phyloP scores from a whole-genome alignment of 37 sponge, comb jelly and placozoan species.

The Spongilla lacustris region DNA sequence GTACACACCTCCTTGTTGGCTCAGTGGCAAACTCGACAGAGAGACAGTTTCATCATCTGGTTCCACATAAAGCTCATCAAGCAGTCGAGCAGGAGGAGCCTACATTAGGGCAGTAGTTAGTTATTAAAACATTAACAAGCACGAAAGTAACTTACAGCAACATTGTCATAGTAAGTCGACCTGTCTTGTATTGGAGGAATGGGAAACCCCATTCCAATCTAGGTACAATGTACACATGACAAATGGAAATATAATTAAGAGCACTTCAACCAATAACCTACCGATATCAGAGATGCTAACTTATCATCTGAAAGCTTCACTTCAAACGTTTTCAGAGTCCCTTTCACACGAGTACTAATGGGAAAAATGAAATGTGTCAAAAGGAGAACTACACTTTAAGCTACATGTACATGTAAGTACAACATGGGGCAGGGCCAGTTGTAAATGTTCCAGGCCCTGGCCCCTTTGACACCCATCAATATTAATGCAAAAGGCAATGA shows the following conservation, averaged over 20 bases:
- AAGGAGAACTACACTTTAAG: neutral
- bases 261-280: neutral
- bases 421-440: too few relatives aligned
- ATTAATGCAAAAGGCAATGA: too few relatives aligned
- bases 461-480: too few relatives aligned
- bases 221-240: neutral
- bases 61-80: neutral
- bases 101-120: neutral
- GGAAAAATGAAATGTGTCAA: neutral
- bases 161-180: constrained; percentile 34
- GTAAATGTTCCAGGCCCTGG: too few relatives aligned
- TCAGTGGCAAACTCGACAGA: neutral
- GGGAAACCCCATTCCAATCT: constrained; percentile 29
- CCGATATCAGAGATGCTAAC: constrained; percentile 44
- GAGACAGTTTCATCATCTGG: neutral
- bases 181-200: constrained; percentile 56
- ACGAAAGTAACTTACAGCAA: constrained; percentile 48
- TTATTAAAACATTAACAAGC: neutral
- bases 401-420: too few relatives aligned
- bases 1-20: neutral
- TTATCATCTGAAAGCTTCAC: constrained; percentile 54
- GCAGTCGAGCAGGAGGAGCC: neutral
- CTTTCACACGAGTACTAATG: constrained; percentile 41
- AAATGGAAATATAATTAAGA: neutral
- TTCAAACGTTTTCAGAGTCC: constrained; percentile 43